phyloP scores from a whole-genome alignment of 2,888 invertebrate genomes.

The Lithodes maja region DNA sequence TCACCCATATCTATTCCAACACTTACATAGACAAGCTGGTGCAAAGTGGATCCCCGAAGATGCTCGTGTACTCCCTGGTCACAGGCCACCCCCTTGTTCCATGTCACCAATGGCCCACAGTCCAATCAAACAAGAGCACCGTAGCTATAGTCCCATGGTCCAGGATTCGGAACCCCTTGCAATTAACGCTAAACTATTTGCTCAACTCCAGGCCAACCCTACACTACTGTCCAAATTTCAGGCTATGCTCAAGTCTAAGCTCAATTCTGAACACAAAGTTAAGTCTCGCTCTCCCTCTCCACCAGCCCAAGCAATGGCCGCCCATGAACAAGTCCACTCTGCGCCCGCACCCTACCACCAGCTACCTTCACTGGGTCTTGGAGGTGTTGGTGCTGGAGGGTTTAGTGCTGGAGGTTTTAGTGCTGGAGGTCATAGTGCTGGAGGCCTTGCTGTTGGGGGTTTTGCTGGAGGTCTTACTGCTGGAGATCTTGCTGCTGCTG shows the following conservation, averaged over 20 bases:
- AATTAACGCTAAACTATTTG: slow-evolving; percentile 29
- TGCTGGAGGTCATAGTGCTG: neutral
- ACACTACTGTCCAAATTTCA: slow-evolving; percentile 35
- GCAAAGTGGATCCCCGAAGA: too few species aligned
- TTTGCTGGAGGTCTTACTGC: neutral
- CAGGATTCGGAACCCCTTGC: neutral
- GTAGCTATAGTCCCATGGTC: neutral
- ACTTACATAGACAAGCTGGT: too few species aligned
- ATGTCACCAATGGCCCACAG: slow-evolving; percentile 34
- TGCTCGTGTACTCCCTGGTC: too few species aligned
- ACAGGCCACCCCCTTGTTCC: neutral
- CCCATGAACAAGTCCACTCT: neutral
- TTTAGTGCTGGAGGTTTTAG: neutral
- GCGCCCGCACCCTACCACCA: neutral
- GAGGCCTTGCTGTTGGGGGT: neutral
- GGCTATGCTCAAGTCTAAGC: slow-evolving; percentile 20
- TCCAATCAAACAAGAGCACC: neutral
- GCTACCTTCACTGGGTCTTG: neutral
- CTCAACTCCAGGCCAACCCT: slow-evolving; percentile 57
- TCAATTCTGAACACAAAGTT: neutral
- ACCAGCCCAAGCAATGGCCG: neutral
- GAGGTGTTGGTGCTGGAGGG: slow-evolving; percentile 4
- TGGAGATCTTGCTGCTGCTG: neutral
- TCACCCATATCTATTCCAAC: too few species aligned
- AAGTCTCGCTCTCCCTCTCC: slow-evolving; percentile 15